Evolutionary conservation across 1,140 invertebrate species (phyloP), one percentile per base, ranked within the genome.

Genomic region (Goniozus legneri): DNA sequence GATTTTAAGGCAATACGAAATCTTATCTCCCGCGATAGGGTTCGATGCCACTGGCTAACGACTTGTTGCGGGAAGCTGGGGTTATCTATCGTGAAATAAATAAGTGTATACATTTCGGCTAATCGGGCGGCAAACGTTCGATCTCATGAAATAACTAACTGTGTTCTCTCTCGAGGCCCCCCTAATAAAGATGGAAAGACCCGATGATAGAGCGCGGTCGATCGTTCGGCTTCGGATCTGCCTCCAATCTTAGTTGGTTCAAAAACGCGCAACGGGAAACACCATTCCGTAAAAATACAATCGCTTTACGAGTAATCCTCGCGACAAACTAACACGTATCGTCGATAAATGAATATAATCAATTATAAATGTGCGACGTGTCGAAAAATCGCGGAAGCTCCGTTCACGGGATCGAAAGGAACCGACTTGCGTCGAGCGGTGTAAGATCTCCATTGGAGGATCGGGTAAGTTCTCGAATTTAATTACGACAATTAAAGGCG

Each of bases 391-490:
- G 33, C 3, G 34, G 34, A 10, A 20, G n/a, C n/a, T n/a, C n/a
- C n/a, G n/a, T n/a, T n/a, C n/a, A n/a, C n/a, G n/a, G n/a, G n/a
- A n/a, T n/a, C 31, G 10, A 43, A 12, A 10, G 30, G 21, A 47
- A 47, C 44, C 33, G 41, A 48, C 51, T 57, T 39, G 42, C 54
- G 54, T 54, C 50, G 43, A 34, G n/a, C 42, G 45, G 39, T 38
- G 50, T 50, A 55, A 52, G 52, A 65, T 65, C 52, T 62, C 51
- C 19, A 38, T 43, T 44, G 39, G 47, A 48, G 55, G 47, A 58
- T 53, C 53, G 54, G 69, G 71, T 75, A 62, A 75, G 70, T 72
- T 68, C 52, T 64, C 42, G 49, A 67, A 69, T 71, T 73, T 69
- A 64, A 73, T 74, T 67, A 67, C 57, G 54, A 61, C 57, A 70